A percentile compares a stretch with the other conserved stretches of the same genome.
Conservation (phyloP, 2,113 vertebrate species). For the Zosterops japonicus region DNA sequence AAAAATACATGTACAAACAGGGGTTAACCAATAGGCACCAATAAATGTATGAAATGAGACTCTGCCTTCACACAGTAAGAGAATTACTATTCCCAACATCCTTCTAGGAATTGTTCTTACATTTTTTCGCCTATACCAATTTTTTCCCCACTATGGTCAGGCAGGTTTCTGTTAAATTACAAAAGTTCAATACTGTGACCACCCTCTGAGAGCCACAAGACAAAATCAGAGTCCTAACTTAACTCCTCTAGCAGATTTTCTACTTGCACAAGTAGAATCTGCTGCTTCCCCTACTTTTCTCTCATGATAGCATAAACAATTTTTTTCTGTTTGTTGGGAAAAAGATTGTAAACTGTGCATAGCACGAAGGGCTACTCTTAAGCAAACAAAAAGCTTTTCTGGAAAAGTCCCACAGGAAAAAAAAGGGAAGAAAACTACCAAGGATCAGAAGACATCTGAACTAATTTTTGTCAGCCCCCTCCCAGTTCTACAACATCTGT, state of each 20-base stretch:
- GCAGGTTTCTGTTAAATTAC: neutral
- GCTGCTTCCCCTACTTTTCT: neutral
- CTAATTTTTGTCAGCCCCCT: neutral
- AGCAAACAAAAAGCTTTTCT: neutral
- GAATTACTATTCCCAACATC: neutral
- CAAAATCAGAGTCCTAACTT: neutral
- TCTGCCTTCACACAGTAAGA: neutral
- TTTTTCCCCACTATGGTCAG: neutral
- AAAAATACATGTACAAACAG: constrained; percentile 9
- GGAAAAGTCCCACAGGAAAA: neutral
- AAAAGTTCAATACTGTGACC: neutral
- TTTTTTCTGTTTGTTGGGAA: neutral
- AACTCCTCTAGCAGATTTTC: neutral
- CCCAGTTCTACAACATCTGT: neutral
- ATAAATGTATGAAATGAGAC: constrained; percentile 1
- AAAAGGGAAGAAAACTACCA: neutral
- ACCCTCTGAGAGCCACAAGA: neutral
- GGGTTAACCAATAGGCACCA: constrained; percentile 38
- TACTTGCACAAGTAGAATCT: neutral
- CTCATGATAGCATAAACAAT: neutral
- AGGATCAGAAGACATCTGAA: neutral
- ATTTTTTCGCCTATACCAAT: neutral
- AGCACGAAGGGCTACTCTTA: neutral
- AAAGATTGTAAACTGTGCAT: neutral
- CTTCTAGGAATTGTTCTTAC: neutral